Evolutionary conservation across 2,888 invertebrate species (phyloP).

Genomic region (Clusia tigrina): DNA sequence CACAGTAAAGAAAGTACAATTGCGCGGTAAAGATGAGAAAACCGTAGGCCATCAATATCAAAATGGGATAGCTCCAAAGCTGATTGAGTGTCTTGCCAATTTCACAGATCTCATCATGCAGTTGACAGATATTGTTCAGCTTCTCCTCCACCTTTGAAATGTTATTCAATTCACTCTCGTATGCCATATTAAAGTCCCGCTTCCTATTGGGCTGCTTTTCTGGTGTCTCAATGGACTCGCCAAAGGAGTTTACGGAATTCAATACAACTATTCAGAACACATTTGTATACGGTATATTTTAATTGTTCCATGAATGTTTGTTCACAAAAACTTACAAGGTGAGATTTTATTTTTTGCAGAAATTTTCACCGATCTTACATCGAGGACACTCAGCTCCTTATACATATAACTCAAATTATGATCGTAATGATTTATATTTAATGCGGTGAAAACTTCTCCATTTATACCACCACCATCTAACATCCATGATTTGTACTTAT

Average conservation of each 20-base stretch:
- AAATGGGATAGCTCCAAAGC: slow-evolving; percentile 62
- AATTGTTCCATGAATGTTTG: too few relatives aligned
- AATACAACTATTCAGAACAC: background rate
- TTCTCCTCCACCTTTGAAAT: slow-evolving; percentile 58
- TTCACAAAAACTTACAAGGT: slow-evolving; percentile 48
- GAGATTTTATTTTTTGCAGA: slow-evolving; percentile 43
- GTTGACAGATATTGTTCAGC: slow-evolving; percentile 61
- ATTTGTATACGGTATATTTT: too few relatives aligned
- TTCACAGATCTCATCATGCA: slow-evolving; percentile 64
- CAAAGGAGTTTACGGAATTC: slow-evolving; percentile 49
- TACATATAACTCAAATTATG: slow-evolving; percentile 49
- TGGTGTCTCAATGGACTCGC: slow-evolving; percentile 41
- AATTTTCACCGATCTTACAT: slow-evolving; percentile 40
- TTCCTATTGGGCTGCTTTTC: slow-evolving; percentile 34
- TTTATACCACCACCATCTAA: slow-evolving; percentile 17
- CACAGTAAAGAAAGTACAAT: slow-evolving; percentile 63
- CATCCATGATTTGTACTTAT: slow-evolving; percentile 45
- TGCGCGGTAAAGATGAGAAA: slow-evolving; percentile 64
- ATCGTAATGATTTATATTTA: slow-evolving; percentile 36
- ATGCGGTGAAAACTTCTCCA: background rate
- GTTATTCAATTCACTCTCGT: slow-evolving; percentile 55
- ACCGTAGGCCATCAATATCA: slow-evolving; percentile 63
- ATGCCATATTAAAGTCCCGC: slow-evolving; percentile 39
- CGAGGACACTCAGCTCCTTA: slow-evolving; percentile 46
- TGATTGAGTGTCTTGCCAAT: slow-evolving; percentile 61